A percentile compares a stretch with the other conserved stretches of the same genome.
Evolutionary conservation across 2,888 invertebrate species (phyloP).

Genomic region (Sussaba pulchella): DNA sequence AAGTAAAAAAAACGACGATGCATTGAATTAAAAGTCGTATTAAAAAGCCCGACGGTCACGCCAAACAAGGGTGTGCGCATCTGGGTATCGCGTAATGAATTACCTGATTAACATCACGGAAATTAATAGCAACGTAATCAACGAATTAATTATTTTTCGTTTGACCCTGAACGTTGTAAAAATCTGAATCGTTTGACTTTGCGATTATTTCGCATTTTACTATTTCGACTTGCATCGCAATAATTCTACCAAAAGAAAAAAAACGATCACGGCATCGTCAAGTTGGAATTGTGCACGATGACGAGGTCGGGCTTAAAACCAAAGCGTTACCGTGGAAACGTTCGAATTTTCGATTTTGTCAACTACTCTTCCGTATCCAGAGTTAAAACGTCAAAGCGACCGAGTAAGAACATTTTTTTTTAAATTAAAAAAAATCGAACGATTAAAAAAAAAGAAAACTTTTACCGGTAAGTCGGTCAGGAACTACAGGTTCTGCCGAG

Average conservation of each 20-base stretch:
- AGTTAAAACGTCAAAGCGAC: constrained; percentile 47
- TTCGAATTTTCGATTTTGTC: constrained; percentile 51
- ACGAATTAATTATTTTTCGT: constrained; percentile 62
- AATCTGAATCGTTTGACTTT: background rate
- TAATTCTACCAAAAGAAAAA: constrained; percentile 28
- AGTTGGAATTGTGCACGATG: constrained; percentile 48
- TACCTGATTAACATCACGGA: constrained; percentile 80
- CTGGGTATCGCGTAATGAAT: constrained; percentile 77
- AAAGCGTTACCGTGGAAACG: constrained; percentile 61
- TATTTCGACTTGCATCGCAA: background rate
- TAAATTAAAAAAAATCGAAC: too few species aligned
- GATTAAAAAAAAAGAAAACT: background rate
- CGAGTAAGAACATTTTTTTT: too few species aligned
- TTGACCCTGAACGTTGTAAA: constrained; percentile 26
- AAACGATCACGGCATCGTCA: background rate
- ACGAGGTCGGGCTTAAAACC: background rate
- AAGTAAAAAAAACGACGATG: constrained; percentile 29
- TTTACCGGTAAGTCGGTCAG: background rate
- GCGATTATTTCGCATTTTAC: background rate
- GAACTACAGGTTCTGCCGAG: background rate
- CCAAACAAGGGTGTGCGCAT: constrained; percentile 46
- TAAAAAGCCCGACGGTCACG: constrained; percentile 45
- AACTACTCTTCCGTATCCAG: constrained; percentile 63
- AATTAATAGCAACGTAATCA: constrained; percentile 48
- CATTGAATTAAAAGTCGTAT: constrained; percentile 23